Percentiles rank a stretch among this genome's conserved stretches.
phyloP scores from a whole-genome alignment of 2,888 invertebrate species.

The Drosophila hamatofila region DNA sequence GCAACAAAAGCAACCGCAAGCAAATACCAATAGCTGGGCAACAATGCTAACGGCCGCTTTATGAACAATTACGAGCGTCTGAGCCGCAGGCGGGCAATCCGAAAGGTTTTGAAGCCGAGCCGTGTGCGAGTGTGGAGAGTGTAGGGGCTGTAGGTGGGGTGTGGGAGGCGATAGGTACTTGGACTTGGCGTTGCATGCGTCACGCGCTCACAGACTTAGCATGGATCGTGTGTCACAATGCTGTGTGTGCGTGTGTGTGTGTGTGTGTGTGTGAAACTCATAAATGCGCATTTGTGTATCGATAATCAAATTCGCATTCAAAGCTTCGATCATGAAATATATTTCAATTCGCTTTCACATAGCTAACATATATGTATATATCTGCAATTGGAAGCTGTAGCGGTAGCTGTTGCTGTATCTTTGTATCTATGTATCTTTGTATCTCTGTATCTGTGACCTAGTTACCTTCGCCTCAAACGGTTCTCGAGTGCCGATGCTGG shows the following conservation, averaged over 20 bases:
- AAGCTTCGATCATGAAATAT: slow-evolving; percentile 26
- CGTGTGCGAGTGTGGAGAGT: neutral
- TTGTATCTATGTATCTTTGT: slow-evolving; percentile 19
- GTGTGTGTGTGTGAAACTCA: slow-evolving; percentile 53
- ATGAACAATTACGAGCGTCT: slow-evolving; percentile 71
- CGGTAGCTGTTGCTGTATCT: slow-evolving; percentile 33
- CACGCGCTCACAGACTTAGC: slow-evolving; percentile 53
- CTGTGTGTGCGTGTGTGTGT: slow-evolving; percentile 39
- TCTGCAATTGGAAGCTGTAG: slow-evolving; percentile 9
- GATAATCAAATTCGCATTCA: slow-evolving; percentile 40
- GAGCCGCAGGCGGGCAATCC: slow-evolving; percentile 47
- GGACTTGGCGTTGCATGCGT: slow-evolving; percentile 70
- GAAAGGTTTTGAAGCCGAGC: neutral
- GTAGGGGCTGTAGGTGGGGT: neutral
- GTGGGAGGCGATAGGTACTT: slow-evolving; percentile 2
- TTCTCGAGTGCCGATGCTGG: slow-evolving; percentile 68
- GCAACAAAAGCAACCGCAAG: slow-evolving; percentile 39
- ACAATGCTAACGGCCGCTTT: slow-evolving; percentile 81
- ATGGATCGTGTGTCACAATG: slow-evolving; percentile 53
- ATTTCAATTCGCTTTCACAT: slow-evolving; percentile 52
- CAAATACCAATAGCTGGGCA: slow-evolving; percentile 46
- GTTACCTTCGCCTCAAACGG: slow-evolving; percentile 71
- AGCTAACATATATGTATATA: neutral
- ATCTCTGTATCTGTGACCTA: slow-evolving; percentile 58
- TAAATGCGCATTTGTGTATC: slow-evolving; percentile 50